A percentile compares a stretch with the other conserved stretches of the same genome.
Conservation (phyloP, 2,797 vertebrate genomes). For the Chromis chromis region DNA sequence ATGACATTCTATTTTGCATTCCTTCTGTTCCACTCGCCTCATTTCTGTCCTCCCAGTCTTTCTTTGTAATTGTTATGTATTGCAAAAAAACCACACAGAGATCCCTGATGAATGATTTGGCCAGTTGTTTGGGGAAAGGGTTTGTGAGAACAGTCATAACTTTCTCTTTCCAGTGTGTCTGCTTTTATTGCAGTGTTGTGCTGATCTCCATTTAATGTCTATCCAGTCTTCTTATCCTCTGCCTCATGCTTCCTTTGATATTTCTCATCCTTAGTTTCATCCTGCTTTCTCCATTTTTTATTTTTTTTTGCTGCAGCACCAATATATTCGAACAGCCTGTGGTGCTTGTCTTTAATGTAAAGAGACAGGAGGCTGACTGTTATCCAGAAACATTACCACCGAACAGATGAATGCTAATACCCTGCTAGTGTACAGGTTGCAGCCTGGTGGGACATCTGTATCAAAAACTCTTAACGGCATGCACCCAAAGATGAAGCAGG, state of each 20-base stretch:
- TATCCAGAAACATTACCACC: constrained; percentile 17
- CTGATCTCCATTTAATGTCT: constrained; percentile 18
- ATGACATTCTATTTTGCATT: background rate
- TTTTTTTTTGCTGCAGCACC: constrained; percentile 23
- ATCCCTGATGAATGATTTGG: constrained; percentile 10
- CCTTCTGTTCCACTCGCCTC: background rate
- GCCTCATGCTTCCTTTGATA: constrained; percentile 39
- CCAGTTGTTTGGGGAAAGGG: too few relatives aligned
- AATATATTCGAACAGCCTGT: constrained; percentile 40
- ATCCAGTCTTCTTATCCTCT: constrained; percentile 20
- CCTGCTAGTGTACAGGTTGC: background rate
- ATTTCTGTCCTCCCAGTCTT: background rate
- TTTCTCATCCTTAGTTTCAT: constrained; percentile 1
- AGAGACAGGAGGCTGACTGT: background rate
- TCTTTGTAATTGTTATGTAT: background rate
- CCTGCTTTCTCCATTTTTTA: constrained; percentile 22
- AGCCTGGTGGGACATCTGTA: background rate
- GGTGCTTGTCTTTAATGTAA: constrained; percentile 15
- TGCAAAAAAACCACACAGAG: background rate
- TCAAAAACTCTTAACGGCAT: background rate
- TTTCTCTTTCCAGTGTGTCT: constrained; percentile 1
- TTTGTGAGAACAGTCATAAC: background rate
- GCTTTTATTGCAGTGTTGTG: background rate
- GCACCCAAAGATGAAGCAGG: background rate
- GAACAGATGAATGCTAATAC: constrained; percentile 9